Conservation (phyloP, 2,888 invertebrate genomes). For the Sisyra terminalis region DNA sequence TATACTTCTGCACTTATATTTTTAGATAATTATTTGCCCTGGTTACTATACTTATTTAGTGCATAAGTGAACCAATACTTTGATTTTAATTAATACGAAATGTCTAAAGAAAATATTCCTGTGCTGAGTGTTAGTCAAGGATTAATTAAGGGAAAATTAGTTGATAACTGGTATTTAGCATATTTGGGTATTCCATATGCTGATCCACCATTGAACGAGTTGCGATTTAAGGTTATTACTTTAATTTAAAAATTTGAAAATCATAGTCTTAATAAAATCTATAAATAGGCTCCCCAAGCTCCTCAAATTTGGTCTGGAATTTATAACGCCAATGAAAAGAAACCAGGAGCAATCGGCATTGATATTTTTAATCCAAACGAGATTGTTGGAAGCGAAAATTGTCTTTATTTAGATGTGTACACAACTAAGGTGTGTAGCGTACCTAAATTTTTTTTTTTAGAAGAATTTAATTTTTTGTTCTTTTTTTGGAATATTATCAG, state of each 20-base stretch:
- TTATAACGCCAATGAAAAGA: background rate
- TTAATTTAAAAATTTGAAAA: too few species aligned
- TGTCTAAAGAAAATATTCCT: background rate
- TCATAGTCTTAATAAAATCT: too few species aligned
- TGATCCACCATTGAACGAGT: constrained; percentile 3
- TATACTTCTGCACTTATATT: too few species aligned
- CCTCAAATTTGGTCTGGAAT: background rate
- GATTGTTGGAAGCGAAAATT: constrained; percentile 1
- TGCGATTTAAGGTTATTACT: constrained; percentile 6
- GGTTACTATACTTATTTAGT: too few species aligned
- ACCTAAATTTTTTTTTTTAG: background rate
- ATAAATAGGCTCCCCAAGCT: background rate
- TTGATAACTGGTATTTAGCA: background rate
- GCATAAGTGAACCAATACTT: too few species aligned
- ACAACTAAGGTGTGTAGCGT: background rate
- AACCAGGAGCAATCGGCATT: background rate
- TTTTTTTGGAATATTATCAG: too few species aligned
- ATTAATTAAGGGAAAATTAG: constrained; percentile 6
- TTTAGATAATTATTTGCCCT: too few species aligned
- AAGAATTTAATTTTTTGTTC: too few species aligned
- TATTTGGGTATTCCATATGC: constrained; percentile 6
- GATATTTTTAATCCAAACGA: background rate
- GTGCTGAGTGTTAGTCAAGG: constrained; percentile 11
- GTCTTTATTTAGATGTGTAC: constrained; percentile 2
- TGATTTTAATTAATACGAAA: too few species aligned